Percentiles rank a stretch among this genome's conserved stretches.
phyloP scores from a whole-genome alignment of 2,888 invertebrate genomes.

The Sceliomorpha sp. region DNA sequence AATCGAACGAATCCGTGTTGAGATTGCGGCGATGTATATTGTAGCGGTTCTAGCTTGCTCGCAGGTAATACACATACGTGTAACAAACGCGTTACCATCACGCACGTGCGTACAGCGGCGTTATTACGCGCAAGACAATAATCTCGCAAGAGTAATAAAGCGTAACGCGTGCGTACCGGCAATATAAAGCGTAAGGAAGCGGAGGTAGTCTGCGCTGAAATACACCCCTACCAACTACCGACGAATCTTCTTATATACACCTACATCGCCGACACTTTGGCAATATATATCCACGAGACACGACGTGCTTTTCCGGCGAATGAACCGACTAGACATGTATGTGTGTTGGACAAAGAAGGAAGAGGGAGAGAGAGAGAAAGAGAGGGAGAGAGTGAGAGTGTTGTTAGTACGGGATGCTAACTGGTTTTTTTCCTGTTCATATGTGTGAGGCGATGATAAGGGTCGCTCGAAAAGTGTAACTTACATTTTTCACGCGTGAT shows the following conservation, averaged over 20 bases:
- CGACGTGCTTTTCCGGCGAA: constrained; percentile 53
- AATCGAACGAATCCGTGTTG: constrained; percentile 45
- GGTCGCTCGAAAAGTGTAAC: constrained; percentile 3
- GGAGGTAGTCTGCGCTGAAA: constrained; percentile 35
- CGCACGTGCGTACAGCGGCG: constrained; percentile 48
- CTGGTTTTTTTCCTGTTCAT: constrained; percentile 16
- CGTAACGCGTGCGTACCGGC: constrained; percentile 70
- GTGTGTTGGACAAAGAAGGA: constrained; percentile 8
- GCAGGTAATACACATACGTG: constrained; percentile 25
- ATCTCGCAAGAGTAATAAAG: constrained; percentile 73
- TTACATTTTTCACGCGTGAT: constrained; percentile 19
- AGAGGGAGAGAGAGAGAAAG: constrained; percentile 9
- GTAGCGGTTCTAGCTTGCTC: background rate
- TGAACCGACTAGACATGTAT: constrained; percentile 24
- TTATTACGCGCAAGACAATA: constrained; percentile 70
- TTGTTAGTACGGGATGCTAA: constrained; percentile 44
- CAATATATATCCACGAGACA: constrained; percentile 51
- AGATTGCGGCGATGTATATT: constrained; percentile 45
- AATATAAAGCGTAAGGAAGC: constrained; percentile 61
- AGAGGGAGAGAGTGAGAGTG: constrained; percentile 30
- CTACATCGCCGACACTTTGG: constrained; percentile 28
- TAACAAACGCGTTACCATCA: constrained; percentile 45
- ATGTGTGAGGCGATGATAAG: constrained; percentile 34
- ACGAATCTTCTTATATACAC: constrained; percentile 51
- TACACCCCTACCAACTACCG: constrained; percentile 29